Conservation (phyloP, 2,113 vertebrate genomes). For the Embiotoca jacksoni region DNA sequence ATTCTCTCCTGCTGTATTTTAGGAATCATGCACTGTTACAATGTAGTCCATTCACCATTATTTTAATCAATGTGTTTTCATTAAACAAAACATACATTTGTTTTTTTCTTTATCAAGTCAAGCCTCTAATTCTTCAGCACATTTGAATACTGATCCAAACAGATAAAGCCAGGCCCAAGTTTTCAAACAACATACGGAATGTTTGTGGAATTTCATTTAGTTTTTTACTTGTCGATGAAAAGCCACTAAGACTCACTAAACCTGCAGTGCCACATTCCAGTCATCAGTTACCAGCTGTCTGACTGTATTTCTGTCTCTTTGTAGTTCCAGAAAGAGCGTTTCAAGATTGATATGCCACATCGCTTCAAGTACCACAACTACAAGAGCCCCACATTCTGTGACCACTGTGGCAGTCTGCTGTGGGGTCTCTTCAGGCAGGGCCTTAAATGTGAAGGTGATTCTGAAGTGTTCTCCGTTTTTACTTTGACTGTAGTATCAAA, state of each 20-base stretch:
- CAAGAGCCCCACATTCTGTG: conserved; percentile 98
- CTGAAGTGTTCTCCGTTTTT: background rate
- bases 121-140: background rate
- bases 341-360: conserved; percentile 98
- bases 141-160: conserved; percentile 9
- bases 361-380: conserved; percentile 96
- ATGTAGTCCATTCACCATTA: background rate
- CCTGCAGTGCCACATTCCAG: background rate
- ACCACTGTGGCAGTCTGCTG: conserved; percentile 97
- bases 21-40: background rate
- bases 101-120: background rate
- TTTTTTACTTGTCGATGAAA: no score
- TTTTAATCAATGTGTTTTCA: background rate
- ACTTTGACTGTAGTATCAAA: background rate
- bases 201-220: no score
- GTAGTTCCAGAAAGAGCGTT: conserved; percentile 99
- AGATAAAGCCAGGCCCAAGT: background rate
- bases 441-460: conserved; percentile 95
- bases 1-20: background rate
- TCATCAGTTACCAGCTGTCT: background rate
- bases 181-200: no score
- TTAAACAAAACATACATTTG: background rate
- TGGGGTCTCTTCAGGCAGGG: conserved; percentile 97
- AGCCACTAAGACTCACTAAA: no score
- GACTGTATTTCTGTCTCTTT: conserved; percentile 37